These are phyloP conservation scores for Eulemur mongoz DNA, from an alignment of 2,797 vertebrate genomes.

Conservation along the genomic window DNA sequence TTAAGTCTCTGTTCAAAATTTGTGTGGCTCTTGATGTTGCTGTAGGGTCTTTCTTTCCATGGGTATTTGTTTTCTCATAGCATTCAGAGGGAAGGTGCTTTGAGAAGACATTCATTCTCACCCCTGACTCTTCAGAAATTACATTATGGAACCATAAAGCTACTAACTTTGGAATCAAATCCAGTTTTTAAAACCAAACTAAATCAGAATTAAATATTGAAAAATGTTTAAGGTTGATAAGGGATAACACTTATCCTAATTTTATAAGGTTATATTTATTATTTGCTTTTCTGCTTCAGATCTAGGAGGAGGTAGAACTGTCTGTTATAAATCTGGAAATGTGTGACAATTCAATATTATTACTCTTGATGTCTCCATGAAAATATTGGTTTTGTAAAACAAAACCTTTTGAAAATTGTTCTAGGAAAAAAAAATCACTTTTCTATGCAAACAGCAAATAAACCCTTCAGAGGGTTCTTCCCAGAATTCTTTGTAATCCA, in stretches of 20 bases:
- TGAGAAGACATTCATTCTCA: constrained; percentile 96
- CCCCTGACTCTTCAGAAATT: constrained; percentile 92
- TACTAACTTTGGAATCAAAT: constrained; percentile 67
- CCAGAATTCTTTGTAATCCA: neutral
- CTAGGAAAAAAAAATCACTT: neutral
- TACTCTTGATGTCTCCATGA: constrained; percentile 46
- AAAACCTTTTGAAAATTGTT: constrained; percentile 44
- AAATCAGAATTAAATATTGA: constrained; percentile 16
- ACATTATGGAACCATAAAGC: constrained; percentile 98
- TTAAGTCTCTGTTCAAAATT: constrained; percentile 90
- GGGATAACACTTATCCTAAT: neutral
- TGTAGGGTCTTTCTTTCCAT: constrained; percentile 95
- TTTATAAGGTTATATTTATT: neutral
- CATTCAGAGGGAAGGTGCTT: constrained; percentile 90
- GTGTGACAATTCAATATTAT: neutral
- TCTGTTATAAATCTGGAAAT: neutral
- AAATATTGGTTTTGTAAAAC: constrained; percentile 42
- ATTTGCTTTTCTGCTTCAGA: constrained; percentile 35
- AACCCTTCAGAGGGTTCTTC: neutral
- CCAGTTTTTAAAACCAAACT: constrained; percentile 20
- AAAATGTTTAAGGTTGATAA: neutral
- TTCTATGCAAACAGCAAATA: constrained; percentile 1
- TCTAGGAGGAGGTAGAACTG: neutral
- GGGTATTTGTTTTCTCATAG: constrained; percentile 94
- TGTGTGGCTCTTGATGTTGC: constrained; percentile 89